These are phyloP conservation scores for Meteorus sp. DNA, from an alignment of 1,140 invertebrate genomes.

Conservation along the genomic window DNA sequence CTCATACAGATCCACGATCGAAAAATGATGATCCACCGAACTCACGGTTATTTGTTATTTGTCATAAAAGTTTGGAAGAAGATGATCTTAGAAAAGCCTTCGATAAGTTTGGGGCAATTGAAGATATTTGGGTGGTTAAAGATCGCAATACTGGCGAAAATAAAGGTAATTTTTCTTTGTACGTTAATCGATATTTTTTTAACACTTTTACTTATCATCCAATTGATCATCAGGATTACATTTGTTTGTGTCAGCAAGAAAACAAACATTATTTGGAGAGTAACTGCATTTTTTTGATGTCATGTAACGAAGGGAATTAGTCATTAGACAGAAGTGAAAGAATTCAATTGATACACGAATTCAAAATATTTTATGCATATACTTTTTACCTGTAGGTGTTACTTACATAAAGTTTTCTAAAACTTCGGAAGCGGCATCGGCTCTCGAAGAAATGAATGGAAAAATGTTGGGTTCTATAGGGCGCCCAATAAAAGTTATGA, in stretches of 20 bases:
- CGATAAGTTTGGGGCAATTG: constrained; percentile 79
- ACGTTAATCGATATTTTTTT: constrained; percentile 34
- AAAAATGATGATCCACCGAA: constrained; percentile 78
- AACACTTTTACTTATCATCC: background rate
- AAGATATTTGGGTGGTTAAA: constrained; percentile 88
- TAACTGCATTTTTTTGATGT: no score
- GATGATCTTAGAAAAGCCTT: constrained; percentile 80
- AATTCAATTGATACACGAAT: no score
- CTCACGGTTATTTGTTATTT: constrained; percentile 85
- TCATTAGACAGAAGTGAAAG: no score
- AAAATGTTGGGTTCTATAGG: constrained; percentile 72
- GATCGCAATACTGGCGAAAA: constrained; percentile 81
- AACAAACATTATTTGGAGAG: no score
- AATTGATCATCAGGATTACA: no score
- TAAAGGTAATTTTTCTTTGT: constrained; percentile 68
- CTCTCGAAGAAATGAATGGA: constrained; percentile 85
- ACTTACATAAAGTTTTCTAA: constrained; percentile 85
- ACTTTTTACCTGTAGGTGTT: constrained; percentile 59
- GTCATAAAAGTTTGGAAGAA: constrained; percentile 78
- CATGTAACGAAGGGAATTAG: no score
- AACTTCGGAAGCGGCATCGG: constrained; percentile 81
- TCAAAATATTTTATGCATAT: constrained; percentile 36
- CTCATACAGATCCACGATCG: constrained; percentile 51
- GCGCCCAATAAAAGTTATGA: constrained; percentile 87
- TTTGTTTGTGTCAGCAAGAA: no score